Base-by-base conservation (phyloP, 1,140 invertebrate species). In the Halictus rubicundus region DNA sequence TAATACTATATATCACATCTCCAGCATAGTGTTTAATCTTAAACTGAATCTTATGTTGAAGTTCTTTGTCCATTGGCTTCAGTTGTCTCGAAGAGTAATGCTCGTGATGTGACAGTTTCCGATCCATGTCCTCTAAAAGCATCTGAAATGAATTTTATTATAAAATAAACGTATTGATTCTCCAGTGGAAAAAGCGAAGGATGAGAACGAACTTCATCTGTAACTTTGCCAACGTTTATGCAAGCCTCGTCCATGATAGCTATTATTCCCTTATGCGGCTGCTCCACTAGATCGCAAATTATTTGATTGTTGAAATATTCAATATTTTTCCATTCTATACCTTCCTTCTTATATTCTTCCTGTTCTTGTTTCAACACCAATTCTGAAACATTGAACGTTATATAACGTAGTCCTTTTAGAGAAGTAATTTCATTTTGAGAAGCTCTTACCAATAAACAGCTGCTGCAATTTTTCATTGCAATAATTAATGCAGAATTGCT, bases 391-490 rank as follows among this genome's bases (percentile, higher is more conserved):
- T 21, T 0, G 25, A 78, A 61, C 61, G 0, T 65, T 52, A 3
- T 46, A 46, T 46, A 21, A 19, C 19, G 19, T 74, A n/a, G 59
- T 68, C 8, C 19, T 49, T 27, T 54, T 32, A 16, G 49, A 39
- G n/a, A 37, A 27, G 27, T 60, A 49, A 37, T 25, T 61, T 37
- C 57, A 46, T 39, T 23, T 46, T 16, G 23, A 46, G 10, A 16
- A 21, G 60, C 14, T 14, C 94, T 94, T 91, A 98, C 97, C 96
- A 88, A 99, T 99, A 90, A 99, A 99, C 8, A 99, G 94, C 90
- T 99, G 98, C 90, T 99, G 98, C 37, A 99, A 94, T 92, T 99
- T 99, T 93, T 99, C 98, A 92, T 99, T 99, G 87, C 98, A 99
- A 93, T 99, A 99, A 91, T 99, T 99, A 87, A 99, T 99, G 90